These are phyloP conservation scores for Azemiops feae DNA, from an alignment of 2,113 vertebrate species.

Conservation along the genomic window DNA sequence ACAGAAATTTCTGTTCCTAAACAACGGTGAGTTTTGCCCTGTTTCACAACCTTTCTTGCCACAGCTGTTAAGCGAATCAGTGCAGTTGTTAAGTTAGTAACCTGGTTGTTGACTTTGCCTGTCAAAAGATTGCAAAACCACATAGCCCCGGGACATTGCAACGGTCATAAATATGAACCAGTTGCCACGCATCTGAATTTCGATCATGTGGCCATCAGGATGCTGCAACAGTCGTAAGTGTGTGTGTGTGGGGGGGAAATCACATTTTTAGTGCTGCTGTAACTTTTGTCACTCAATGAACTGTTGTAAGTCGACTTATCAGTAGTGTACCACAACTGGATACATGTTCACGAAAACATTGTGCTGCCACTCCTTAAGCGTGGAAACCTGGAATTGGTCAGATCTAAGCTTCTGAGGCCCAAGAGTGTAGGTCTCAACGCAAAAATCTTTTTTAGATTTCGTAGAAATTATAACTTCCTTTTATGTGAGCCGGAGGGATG, in stretches of 20 bases:
- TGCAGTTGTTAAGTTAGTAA: not conserved
- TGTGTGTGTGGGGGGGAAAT: too few relatives aligned
- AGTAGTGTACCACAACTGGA: not conserved
- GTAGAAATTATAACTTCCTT: not conserved
- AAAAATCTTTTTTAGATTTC: not conserved
- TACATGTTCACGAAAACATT: not conserved
- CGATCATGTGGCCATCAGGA: not conserved
- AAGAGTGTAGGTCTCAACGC: not conserved
- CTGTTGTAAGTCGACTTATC: not conserved
- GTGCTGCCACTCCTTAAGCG: not conserved
- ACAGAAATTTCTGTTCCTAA: not conserved
- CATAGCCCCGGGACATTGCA: not conserved
- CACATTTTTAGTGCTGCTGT: not conserved
- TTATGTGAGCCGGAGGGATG: not conserved
- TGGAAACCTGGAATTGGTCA: not conserved
- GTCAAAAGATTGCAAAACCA: not conserved
- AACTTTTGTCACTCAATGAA: not conserved
- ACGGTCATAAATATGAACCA: not conserved
- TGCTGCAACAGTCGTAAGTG: not conserved
- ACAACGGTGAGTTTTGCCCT: not conserved
- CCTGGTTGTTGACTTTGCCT: not conserved
- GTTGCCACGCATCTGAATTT: not conserved
- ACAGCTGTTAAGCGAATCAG: not conserved
- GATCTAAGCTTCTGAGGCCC: not conserved
- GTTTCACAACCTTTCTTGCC: not conserved